Evolutionary conservation across 53 echinoderm and acorn worm genomes (phyloP).

Genomic region (Mesocentrotus franciscanus): DNA sequence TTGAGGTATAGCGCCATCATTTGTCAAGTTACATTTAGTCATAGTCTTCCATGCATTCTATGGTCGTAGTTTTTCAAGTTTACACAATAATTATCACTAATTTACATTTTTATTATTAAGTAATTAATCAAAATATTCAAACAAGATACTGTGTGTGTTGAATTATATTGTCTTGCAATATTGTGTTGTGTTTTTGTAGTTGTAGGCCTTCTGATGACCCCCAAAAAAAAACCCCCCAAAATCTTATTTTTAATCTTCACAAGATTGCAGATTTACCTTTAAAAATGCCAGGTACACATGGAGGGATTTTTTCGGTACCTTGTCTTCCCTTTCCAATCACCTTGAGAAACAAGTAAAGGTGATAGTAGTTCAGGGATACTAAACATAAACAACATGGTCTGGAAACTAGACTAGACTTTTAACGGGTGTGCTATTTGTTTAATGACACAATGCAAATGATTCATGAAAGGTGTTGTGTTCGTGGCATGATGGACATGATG

Average conservation of each 20-base stretch:
- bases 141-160: too few species aligned
- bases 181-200: too few species aligned
- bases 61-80: not conserved
- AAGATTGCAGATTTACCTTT: too few species aligned
- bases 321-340: not conserved
- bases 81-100: not conserved
- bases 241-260: too few species aligned
- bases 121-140: too few species aligned
- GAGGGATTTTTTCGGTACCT: not conserved
- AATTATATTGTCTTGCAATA: too few species aligned
- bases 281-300: too few species aligned
- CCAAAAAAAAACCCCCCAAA: too few species aligned
- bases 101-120: too few species aligned
- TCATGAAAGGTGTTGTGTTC: not conserved
- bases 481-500: too few species aligned
- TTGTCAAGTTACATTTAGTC: not conserved
- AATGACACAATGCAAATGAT: not conserved
- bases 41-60: not conserved
- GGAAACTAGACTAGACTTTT: not conserved
- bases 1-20: not conserved
- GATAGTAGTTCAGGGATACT: not conserved
- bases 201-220: too few species aligned
- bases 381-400: not conserved
- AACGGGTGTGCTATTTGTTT: not conserved
- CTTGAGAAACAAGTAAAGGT: not conserved